phyloP scores from a whole-genome alignment of 2,888 invertebrate genomes.

The Alentia gelatinosa region DNA sequence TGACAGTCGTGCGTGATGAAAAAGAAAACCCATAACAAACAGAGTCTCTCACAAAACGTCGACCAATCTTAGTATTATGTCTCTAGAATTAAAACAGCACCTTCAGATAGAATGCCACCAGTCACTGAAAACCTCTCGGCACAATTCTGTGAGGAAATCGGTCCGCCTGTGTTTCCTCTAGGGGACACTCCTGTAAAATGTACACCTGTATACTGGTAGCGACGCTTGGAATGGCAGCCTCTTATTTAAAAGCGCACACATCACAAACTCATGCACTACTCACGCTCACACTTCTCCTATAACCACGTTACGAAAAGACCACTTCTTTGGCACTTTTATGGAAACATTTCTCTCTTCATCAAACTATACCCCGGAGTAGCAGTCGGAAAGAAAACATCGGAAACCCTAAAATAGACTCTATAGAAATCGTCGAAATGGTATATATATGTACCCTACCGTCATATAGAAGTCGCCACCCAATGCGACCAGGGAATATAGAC shows the following conservation, averaged over 20 bases:
- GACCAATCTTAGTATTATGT: no score
- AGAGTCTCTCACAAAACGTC: background rate
- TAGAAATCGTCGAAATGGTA: slow-evolving; percentile 6
- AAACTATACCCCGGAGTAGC: background rate
- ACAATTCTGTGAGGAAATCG: no score
- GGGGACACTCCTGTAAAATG: background rate
- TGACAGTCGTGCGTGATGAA: no score
- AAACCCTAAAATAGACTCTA: slow-evolving; percentile 39
- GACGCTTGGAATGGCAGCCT: background rate
- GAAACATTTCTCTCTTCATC: background rate
- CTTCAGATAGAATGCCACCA: background rate
- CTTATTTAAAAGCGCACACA: background rate
- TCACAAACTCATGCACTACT: background rate
- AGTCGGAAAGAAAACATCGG: background rate
- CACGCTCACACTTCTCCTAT: background rate
- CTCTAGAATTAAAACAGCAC: no score
- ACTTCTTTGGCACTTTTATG: slow-evolving; percentile 29
- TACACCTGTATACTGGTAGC: background rate
- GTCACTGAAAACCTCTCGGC: background rate
- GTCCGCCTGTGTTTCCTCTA: no score
- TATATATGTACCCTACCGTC: background rate
- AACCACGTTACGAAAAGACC: background rate
- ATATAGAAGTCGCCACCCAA: background rate
- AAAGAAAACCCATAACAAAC: no score
- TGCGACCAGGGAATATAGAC: background rate